These are phyloP conservation scores for Stegastes partitus DNA, from an alignment of 2,113 vertebrate genomes.

Conservation along the genomic window DNA sequence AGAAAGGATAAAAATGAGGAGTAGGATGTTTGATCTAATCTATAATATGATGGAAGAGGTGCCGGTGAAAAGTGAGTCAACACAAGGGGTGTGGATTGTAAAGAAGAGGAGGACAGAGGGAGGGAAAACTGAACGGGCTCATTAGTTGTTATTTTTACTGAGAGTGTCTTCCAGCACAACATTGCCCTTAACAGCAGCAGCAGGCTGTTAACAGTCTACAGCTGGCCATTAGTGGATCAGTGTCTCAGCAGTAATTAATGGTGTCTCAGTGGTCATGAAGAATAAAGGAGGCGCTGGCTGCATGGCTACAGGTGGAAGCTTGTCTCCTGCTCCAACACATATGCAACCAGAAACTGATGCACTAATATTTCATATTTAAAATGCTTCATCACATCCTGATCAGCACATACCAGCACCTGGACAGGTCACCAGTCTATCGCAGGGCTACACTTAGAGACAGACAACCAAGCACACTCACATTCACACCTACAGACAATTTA, in stretches of 20 bases:
- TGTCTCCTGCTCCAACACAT: conserved; percentile 4
- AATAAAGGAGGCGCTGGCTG: background rate
- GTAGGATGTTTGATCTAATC: background rate
- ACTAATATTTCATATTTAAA: background rate
- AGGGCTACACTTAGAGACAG: too few species aligned
- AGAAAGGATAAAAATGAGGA: conserved; percentile 4
- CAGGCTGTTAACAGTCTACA: conserved; percentile 43
- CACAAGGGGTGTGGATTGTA: too few species aligned
- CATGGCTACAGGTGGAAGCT: conserved; percentile 15
- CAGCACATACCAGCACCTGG: too few species aligned
- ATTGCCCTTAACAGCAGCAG: conserved; percentile 38
- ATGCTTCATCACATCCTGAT: background rate
- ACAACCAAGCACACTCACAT: too few species aligned
- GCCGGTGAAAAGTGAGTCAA: background rate
- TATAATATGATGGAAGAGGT: background rate
- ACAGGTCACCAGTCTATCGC: too few species aligned
- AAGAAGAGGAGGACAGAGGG: background rate
- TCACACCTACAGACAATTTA: too few species aligned
- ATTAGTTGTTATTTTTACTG: conserved; percentile 47
- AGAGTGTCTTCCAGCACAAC: conserved; percentile 35
- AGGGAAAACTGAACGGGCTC: conserved; percentile 1
- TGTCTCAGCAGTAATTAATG: conserved; percentile 49
- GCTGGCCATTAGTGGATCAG: conserved; percentile 54
- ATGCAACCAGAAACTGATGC: conserved; percentile 1
- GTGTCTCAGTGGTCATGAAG: conserved; percentile 25